Percentiles rank a stretch among this genome's conserved stretches.
phyloP scores from a whole-genome alignment of 2,888 invertebrate genomes.

The Netelia fuscicornis region DNA sequence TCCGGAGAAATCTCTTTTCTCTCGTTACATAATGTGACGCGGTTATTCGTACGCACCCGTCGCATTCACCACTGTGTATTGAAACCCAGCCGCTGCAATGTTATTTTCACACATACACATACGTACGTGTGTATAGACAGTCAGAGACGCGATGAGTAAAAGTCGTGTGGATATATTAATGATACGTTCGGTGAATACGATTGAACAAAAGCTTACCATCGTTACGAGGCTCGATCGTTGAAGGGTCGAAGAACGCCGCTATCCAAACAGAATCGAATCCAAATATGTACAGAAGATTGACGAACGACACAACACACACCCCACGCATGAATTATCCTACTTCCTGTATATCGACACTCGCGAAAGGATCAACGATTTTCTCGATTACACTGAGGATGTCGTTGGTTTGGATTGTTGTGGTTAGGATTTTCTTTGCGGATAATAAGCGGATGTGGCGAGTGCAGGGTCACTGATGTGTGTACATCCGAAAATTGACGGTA shows the following conservation, averaged over 20 bases:
- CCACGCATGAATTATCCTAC: conserved; percentile 20
- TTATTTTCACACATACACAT: conserved; percentile 10
- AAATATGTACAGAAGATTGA: conserved; percentile 14
- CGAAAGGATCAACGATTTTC: background rate
- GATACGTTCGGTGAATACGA: background rate
- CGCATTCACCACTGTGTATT: background rate
- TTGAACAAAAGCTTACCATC: conserved; percentile 6
- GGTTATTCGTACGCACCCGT: conserved; percentile 52
- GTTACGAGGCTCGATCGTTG: background rate
- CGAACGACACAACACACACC: conserved; percentile 28
- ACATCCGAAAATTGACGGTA: background rate
- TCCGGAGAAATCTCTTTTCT: conserved; percentile 68
- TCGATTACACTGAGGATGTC: background rate
- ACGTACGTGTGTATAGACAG: too few relatives aligned
- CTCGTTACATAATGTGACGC: conserved; percentile 62
- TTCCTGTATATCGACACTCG: conserved; percentile 16
- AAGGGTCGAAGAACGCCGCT: conserved; percentile 20
- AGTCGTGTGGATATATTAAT: background rate
- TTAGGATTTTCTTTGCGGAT: background rate
- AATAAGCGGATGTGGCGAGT: background rate
- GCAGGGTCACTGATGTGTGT: background rate
- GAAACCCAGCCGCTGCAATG: background rate
- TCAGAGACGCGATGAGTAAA: background rate
- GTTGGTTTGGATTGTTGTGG: background rate
- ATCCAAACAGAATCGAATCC: conserved; percentile 44